A percentile compares a stretch with the other conserved stretches of the same genome.
These are phyloP conservation scores for Zaprionus camerounensis DNA, from an alignment of 1,140 invertebrate species.

Conservation along the genomic window DNA sequence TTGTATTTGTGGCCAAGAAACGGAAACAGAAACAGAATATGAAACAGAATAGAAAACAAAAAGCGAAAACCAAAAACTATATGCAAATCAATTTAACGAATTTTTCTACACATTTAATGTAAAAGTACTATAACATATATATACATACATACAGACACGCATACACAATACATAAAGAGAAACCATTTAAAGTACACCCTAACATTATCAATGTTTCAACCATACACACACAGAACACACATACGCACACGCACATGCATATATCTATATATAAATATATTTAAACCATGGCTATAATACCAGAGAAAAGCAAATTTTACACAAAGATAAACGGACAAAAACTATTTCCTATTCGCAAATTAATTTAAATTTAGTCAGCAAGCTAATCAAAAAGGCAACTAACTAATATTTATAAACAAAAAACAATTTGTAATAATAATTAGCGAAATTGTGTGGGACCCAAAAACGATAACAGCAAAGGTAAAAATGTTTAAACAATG, in stretches of 20 bases:
- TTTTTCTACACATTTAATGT: conserved; percentile 82
- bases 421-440: conserved; percentile 76
- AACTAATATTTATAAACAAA: conserved; percentile 58
- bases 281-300: conserved; percentile 64
- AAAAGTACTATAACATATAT: conserved; percentile 61
- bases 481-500: conserved; percentile 31
- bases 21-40: not conserved
- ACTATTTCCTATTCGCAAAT: conserved; percentile 72
- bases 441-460: conserved; percentile 79
- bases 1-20: conserved; percentile 65
- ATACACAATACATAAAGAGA: conserved; percentile 29
- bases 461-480: conserved; percentile 60
- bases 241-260: conserved; percentile 19
- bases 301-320: conserved; percentile 57
- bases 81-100: conserved; percentile 82
- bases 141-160: conserved; percentile 36
- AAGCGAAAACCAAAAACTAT: conserved; percentile 45
- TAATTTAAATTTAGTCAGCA: conserved; percentile 75
- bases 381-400: conserved; percentile 78
- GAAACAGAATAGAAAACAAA: conserved; percentile 1
- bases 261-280: conserved; percentile 43
- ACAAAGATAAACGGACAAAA: conserved; percentile 56
- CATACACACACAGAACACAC: conserved; percentile 22
- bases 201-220: conserved; percentile 69
- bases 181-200: conserved; percentile 24